Percentiles rank a stretch among this genome's conserved stretches.
Evolutionary conservation across 2,888 invertebrate genomes (phyloP).

Genomic region (Trissolcus brochymenae): DNA sequence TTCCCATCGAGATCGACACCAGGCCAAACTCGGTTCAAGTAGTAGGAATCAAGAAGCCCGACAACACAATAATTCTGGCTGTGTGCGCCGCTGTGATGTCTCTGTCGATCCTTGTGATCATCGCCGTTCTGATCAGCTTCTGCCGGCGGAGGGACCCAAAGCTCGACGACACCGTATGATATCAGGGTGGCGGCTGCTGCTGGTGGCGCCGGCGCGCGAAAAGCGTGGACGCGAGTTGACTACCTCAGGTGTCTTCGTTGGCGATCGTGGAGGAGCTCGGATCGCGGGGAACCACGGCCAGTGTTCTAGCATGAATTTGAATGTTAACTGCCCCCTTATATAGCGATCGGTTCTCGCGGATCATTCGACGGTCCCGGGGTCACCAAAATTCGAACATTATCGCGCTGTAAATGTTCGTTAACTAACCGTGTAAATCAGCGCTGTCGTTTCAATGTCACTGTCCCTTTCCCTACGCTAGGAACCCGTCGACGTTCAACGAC

Average conservation of each 20-base stretch:
- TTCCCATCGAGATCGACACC: slow-evolving; percentile 73
- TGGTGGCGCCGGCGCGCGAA: slow-evolving; percentile 23
- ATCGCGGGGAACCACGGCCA: slow-evolving; percentile 46
- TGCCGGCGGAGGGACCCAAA: slow-evolving; percentile 57
- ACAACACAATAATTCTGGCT: slow-evolving; percentile 62
- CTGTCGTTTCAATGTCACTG: slow-evolving; percentile 34
- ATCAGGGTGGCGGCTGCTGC: slow-evolving; percentile 19
- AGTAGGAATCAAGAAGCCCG: slow-evolving; percentile 64
- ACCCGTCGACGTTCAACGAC: slow-evolving; percentile 14
- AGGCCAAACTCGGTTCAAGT: slow-evolving; percentile 64
- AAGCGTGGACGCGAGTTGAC: slow-evolving; percentile 35
- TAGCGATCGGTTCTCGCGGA: too few relatives aligned
- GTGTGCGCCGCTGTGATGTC: slow-evolving; percentile 62
- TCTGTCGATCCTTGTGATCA: slow-evolving; percentile 61
- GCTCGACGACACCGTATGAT: slow-evolving; percentile 65
- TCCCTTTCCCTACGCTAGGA: slow-evolving; percentile 23
- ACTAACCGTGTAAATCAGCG: slow-evolving; percentile 40
- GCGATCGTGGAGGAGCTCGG: slow-evolving; percentile 36
- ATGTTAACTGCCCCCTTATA: background rate
- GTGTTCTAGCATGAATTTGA: slow-evolving; percentile 47
- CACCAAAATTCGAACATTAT: slow-evolving; percentile 43
- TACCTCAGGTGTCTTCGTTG: slow-evolving; percentile 50
- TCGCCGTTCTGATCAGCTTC: slow-evolving; percentile 57
- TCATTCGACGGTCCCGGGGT: slow-evolving; percentile 2
- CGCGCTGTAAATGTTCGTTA: slow-evolving; percentile 45